Evolutionary conservation across 2,113 vertebrate genomes (phyloP).

Genomic region (Delphinapterus leucas): DNA sequence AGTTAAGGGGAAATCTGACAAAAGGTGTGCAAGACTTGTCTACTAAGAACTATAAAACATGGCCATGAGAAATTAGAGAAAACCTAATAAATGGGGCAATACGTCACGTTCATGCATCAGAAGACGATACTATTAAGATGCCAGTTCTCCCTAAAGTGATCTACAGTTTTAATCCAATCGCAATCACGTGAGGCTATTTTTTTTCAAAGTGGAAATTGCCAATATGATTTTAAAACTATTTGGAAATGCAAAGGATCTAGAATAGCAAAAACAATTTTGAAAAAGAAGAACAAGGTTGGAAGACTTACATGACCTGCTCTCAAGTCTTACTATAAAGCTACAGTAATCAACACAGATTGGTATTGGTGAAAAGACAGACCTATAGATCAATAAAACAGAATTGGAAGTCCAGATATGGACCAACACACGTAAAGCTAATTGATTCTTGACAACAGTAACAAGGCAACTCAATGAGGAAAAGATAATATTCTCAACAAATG

Average conservation of each 20-base stretch:
- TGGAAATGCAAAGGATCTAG: not conserved
- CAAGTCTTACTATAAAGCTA: not conserved
- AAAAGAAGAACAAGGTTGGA: not conserved
- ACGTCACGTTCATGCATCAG: too few species aligned
- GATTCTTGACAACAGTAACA: not conserved
- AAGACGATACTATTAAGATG: too few species aligned
- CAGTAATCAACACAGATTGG: not conserved
- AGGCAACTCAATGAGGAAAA: not conserved
- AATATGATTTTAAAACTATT: too few species aligned
- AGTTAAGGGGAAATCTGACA: too few species aligned
- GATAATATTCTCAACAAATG: not conserved
- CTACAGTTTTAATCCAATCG: too few species aligned
- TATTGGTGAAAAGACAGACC: not conserved
- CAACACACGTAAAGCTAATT: not conserved
- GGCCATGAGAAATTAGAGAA: too few species aligned
- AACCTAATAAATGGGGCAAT: too few species aligned
- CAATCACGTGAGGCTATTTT: too few species aligned
- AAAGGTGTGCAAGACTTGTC: too few species aligned
- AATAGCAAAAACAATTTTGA: not conserved
- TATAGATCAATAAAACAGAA: not conserved
- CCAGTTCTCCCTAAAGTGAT: too few species aligned
- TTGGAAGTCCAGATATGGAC: not conserved
- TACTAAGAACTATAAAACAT: too few species aligned
- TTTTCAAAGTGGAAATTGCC: too few species aligned
- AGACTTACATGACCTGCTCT: not conserved